Base-by-base conservation (phyloP, 2,888 invertebrate genomes). In the Hipparchia semele region DNA sequence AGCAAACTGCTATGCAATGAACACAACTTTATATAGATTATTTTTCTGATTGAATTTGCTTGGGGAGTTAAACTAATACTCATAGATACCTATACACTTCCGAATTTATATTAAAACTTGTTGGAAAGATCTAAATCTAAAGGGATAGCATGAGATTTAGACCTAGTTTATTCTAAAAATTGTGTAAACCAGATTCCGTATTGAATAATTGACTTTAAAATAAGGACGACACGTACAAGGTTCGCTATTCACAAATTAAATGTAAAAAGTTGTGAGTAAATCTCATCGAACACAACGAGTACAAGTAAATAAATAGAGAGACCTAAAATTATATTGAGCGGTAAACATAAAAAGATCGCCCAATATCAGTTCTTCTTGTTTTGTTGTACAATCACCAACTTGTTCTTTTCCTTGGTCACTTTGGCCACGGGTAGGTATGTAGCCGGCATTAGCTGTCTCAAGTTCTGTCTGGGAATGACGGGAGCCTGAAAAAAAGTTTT, bases 401-500 rank as follows among this genome's bases (percentile, higher is more conserved):
- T 98, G 86, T 98, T 98, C 85, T 96, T 96, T 85, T 97, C 96
- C 76, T 97, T 95, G 0, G 97, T 98, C 53, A 98, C 97, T 89
- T 96, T 97, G 1, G 97, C 97, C 51, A 95, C 96, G 0, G 96
- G 95, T 51, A 94, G 86, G 59, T 95, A 94, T 49, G 95, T 94
- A 0, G 95, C 95, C 53, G 96, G 94, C 90, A 95, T 96, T 65
- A 96, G 87, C 82, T 96, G 96, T 73, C 96, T 95, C 62, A 96
- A 86, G 80, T 96, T 96, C 83, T 96, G 96, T 82, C 95, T 95
- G 49, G 96, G 96, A 82, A 96, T 96, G 54, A 94, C 86, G 0
- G 94, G 92, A 7, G 92, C 91, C 86, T 95, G 94, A 9, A 58
- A 84, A 83, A 54, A 77, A 76, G 72, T 68, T 23, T 71, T n/a